Base-by-base conservation (phyloP, 2,797 vertebrate genomes). In the Pangasius mekongensis region DNA sequence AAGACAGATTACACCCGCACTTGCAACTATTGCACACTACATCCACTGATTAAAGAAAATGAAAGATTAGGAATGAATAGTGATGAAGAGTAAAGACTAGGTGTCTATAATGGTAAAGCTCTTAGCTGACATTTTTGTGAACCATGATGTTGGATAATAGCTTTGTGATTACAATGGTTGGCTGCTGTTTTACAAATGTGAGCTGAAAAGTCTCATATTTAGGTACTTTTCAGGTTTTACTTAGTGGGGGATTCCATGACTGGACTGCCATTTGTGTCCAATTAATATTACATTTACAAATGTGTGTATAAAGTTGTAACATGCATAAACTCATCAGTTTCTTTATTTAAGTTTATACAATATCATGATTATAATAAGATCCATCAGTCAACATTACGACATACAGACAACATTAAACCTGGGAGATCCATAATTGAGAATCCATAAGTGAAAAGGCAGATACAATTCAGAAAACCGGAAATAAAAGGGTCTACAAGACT, bases 41-140 rank as follows among this genome's bases (percentile, higher is more conserved):
- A 60, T 69, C 33, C 5, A 54, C 62, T 43, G 36, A 43, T 56
- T 73, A 33, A 71, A 58, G 49, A 22, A 47, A 81, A 81, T 39
- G 22, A 80, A 86, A 69, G 11, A 66, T 78, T 52, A 67, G 74
- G 30, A 54, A 49, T 54, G 52, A 71, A 60, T 82, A 49, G 33
- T 56, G 49, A 7, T 49, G 13, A 66, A 86, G 76, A 20, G 64
- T 71, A 81, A 87, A 56, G 62, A 47, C 64, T 69, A 66, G 62
- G 64, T 33, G 78, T 4, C 36, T 43, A 39, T 60, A 62, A 82
- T 62, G 20, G 78, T 58, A 81, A 13, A 58, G 52, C 64, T 58
- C 36, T 82, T 52, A 82, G n/a, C 39, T 30, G 54, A 83, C 43
- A 39, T 20, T 83, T 73, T 18, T 30, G 16, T 80, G 77, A 82